A percentile compares a stretch with the other conserved stretches of the same genome.
Evolutionary conservation across 1,140 invertebrate species (phyloP).

Genomic region (Forficula auricularia): DNA sequence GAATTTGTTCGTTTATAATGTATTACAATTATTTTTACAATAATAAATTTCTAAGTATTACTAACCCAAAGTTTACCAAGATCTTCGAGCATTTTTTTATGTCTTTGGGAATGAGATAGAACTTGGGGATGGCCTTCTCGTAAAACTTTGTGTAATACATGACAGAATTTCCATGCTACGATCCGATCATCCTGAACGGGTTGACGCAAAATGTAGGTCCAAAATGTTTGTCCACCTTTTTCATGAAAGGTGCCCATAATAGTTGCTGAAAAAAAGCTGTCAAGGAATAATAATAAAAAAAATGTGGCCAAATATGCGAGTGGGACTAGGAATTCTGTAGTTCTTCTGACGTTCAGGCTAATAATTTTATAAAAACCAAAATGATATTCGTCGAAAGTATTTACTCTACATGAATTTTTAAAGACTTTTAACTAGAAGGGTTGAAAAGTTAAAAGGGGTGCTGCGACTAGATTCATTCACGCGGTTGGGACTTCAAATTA

Average conservation of each 20-base stretch:
- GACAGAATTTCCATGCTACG: slow-evolving; percentile 96
- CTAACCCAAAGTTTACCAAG: slow-evolving; percentile 77
- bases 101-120: slow-evolving; percentile 65
- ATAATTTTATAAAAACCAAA: background rate
- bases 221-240: slow-evolving; percentile 76
- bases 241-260: slow-evolving; percentile 92
- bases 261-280: slow-evolving; percentile 36
- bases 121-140: slow-evolving; percentile 83
- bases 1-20: background rate
- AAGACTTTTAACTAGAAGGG: background rate
- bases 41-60: slow-evolving; percentile 3
- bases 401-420: background rate
- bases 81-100: slow-evolving; percentile 55
- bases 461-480: too few relatives aligned
- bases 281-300: slow-evolving; percentile 7
- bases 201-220: slow-evolving; percentile 63
- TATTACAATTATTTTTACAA: background rate
- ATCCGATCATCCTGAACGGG: slow-evolving; percentile 84
- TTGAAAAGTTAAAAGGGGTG: background rate
- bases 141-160: slow-evolving; percentile 88
- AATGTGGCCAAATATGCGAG: background rate
- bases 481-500: too few relatives aligned
- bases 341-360: background rate
- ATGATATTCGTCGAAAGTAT: background rate
- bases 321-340: background rate